Conservation (phyloP, 2,888 invertebrate species). For the Gerris lacustris region DNA sequence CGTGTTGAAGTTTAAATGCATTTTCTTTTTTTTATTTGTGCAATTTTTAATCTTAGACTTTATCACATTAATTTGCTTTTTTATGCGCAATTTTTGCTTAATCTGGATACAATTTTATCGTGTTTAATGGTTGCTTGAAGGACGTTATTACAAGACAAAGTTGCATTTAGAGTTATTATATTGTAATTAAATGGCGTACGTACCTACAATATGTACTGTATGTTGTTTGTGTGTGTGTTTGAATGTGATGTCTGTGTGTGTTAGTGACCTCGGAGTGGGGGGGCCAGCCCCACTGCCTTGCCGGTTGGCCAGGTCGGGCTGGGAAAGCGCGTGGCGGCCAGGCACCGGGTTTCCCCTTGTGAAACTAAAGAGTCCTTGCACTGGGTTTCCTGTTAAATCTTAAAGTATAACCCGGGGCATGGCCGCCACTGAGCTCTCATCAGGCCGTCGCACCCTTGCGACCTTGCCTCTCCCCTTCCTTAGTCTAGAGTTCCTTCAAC, state of each 20-base stretch:
- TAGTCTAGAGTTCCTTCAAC: conserved; percentile 16
- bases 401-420: conserved; percentile 18
- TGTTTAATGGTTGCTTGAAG: too few relatives aligned
- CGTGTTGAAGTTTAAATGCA: too few relatives aligned
- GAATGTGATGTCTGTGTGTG: background rate
- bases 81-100: too few relatives aligned
- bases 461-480: conserved; percentile 17
- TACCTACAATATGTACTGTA: too few relatives aligned
- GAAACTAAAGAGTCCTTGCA: conserved; percentile 34
- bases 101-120: too few relatives aligned
- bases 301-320: conserved; percentile 52
- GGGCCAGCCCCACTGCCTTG: conserved; percentile 42
- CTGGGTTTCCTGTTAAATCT: conserved; percentile 9
- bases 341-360: conserved; percentile 34
- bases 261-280: background rate
- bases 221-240: too few relatives aligned
- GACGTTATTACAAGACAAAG: too few relatives aligned
- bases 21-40: too few relatives aligned
- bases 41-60: too few relatives aligned
- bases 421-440: conserved; percentile 24
- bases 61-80: too few relatives aligned
- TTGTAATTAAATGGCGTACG: too few relatives aligned
- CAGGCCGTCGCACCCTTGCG: conserved; percentile 29
- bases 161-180: too few relatives aligned
- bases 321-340: conserved; percentile 42